Base-by-base conservation (phyloP, 2,797 vertebrate species). In the Remorina albescens region DNA sequence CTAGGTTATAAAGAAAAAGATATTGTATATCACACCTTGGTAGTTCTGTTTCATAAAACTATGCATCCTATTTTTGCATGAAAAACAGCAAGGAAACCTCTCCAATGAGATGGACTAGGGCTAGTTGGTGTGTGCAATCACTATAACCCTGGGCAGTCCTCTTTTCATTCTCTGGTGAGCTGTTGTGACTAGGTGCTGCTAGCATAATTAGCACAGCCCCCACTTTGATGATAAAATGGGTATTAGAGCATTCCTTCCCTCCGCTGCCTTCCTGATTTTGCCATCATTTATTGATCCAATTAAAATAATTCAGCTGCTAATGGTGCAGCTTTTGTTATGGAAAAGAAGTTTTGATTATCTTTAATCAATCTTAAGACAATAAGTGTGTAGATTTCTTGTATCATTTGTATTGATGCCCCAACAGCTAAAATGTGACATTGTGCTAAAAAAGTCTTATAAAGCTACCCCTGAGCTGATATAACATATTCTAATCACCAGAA, bases 161-260 rank as follows among this genome's bases (percentile, higher is more conserved):
- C 85, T 90, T 93, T 93, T 93, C 91, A 88, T 89, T 92, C 92
- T 89, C 92, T 75, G 82, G 91, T 92, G 91, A 87, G 85, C 70
- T 77, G 72, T 81, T 88, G 86, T 83, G 84, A 91, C 90, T 92
- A 91, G 92, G 93, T 95, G 94, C 95, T 96, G 94, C 88, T 94
- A 91, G 90, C 88, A 91, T 95, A 93, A 96, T 95, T 95, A 96
- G 92, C 59, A 82, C 93, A 93, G 70, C 87, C 88, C 93, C 90
- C 92, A 84, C 91, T 91, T 95, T 95, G 90, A 93, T 92, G 91
- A 92, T 93, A 90, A 92, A 91, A 88, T 53, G 86, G 69, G 82
- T 91, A 91, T 88, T 89, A 80, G 88, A 86, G 78, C 77, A 44
- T 82, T 85, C 78, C 64, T 73, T 57, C 73, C 82, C 80, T 86